Base-by-base conservation (phyloP, 1,140 invertebrate species). In the Polypedilum pembai region DNA sequence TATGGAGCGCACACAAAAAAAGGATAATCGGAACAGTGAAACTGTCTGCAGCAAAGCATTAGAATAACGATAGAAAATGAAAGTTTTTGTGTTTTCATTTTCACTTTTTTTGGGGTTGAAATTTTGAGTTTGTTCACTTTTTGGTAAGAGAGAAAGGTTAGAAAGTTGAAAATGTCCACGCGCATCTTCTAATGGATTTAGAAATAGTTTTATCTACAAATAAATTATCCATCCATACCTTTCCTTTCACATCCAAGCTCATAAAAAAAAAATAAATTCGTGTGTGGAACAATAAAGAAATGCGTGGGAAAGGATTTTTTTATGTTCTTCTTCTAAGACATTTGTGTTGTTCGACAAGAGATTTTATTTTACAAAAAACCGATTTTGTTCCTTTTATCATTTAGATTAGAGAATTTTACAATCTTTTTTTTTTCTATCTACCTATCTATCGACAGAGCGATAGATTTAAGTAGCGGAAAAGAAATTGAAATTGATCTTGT, bases 21-120 rank as follows among this genome's bases (percentile, higher is more conserved):
- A 56, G 45, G 45, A 56, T 56, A 56, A 56, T 56, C 45, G 45
- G 45, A 56, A 56, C 45, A 56, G 45, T 56, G 12, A n/a, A 12
- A 56, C 45, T 56, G 45, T 56, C 45, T 56, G 45, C 45, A 56
- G 45, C 8, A 56, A 12, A 56, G 45, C 45, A 56, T 56, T 56
- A 56, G 45, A 56, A 56, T 56, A 56, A 56, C 45, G 45, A 56
- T 56, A 56, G 45, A 56, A 56, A 56, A 56, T 56, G 45, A 56
- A 56, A 56, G 45, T 56, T 56, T 56, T 56, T 56, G 45, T 56
- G 45, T 56, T 56, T 56, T 56, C 45, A 56, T 56, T 56, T 56
- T 56, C 45, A 56, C 45, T 56, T 56, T 56, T 56, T 56, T 56
- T 10, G 45, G 45, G 45, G 41, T 10, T n/a, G 41, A n/a, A n/a